phyloP scores from a whole-genome alignment of 2,113 vertebrate species.

The Vidua chalybeata region DNA sequence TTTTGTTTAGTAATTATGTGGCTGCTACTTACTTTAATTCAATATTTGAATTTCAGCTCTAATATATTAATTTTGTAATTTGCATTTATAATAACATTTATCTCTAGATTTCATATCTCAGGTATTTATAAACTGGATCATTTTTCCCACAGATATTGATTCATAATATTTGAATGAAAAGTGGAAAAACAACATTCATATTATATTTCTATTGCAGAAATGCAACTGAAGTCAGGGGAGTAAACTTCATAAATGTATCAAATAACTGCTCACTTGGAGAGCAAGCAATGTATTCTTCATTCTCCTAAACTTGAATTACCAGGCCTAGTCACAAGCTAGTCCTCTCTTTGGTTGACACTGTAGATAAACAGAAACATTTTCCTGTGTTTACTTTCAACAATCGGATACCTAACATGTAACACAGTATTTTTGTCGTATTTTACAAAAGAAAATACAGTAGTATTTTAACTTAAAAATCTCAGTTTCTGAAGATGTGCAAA shows the following conservation, averaged over 20 bases:
- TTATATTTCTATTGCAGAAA: background rate
- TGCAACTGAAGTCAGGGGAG: background rate
- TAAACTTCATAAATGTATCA: background rate
- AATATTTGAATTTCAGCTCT: background rate
- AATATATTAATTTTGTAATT: background rate
- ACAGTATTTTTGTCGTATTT: background rate
- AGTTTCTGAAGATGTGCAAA: background rate
- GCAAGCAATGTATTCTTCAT: background rate
- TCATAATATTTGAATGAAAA: background rate
- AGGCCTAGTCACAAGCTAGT: background rate
- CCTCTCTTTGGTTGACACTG: background rate
- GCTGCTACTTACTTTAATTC: background rate
- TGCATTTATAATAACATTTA: background rate
- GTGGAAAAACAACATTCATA: background rate
- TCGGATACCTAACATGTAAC: background rate
- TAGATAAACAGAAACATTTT: background rate
- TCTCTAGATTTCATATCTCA: background rate
- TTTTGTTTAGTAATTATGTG: background rate
- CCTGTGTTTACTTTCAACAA: background rate
- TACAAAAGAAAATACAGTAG: background rate
- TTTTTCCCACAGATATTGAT: background rate
- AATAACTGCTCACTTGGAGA: background rate
- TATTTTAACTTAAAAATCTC: background rate
- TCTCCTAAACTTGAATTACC: background rate
- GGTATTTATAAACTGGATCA: background rate